phyloP scores from a whole-genome alignment of 1,140 invertebrate species.

The Diachasma alloeum region DNA sequence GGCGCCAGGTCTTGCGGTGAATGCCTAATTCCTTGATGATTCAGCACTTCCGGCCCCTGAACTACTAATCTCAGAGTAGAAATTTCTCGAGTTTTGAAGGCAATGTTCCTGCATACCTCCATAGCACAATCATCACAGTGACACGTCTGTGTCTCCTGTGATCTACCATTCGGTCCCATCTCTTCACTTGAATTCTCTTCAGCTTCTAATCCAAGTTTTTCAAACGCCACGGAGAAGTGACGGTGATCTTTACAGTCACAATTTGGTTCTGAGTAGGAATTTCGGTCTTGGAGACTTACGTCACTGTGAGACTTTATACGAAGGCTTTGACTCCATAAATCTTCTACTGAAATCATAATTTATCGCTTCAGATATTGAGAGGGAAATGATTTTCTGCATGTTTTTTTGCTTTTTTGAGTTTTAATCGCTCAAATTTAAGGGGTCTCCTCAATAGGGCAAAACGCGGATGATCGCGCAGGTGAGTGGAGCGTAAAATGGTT shows the following conservation, averaged over 20 bases:
- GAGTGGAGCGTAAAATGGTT: no score
- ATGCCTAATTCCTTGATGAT: constrained; percentile 59
- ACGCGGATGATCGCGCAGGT: no score
- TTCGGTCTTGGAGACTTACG: constrained; percentile 33
- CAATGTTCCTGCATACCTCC: constrained; percentile 7
- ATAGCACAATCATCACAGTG: constrained; percentile 37
- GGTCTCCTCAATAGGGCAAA: no score
- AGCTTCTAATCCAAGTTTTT: constrained; percentile 44
- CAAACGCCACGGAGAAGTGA: constrained; percentile 40
- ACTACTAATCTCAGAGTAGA: constrained; percentile 44
- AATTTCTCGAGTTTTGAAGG: constrained; percentile 50
- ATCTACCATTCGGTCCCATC: constrained; percentile 25
- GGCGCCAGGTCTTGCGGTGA: constrained; percentile 60
- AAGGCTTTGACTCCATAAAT: constrained; percentile 43
- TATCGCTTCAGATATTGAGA: neutral
- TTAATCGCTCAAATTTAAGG: no score
- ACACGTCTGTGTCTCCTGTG: constrained; percentile 46
- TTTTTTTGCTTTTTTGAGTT: no score
- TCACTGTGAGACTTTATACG: constrained; percentile 40
- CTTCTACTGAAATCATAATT: constrained; percentile 40
- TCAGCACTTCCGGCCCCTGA: constrained; percentile 52
- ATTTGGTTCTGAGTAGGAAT: neutral
- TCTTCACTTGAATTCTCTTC: constrained; percentile 34
- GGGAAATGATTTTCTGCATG: neutral
- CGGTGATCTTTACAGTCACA: constrained; percentile 33